phyloP scores from a whole-genome alignment of 1,140 invertebrate genomes.

The Listronotus oregonensis region DNA sequence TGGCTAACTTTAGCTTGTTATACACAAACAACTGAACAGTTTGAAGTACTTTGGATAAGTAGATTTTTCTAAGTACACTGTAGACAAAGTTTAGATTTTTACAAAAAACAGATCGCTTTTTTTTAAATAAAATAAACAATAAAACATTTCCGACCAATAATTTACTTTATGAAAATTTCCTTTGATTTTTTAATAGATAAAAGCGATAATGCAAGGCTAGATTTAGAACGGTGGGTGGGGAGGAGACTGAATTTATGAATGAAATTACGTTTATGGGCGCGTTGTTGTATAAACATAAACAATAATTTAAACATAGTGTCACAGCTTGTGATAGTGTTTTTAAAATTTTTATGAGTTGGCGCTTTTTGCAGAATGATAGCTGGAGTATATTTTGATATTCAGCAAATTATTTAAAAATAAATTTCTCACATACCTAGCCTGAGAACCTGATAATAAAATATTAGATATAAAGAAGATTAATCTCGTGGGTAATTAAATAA shows the following conservation, averaged over 20 bases:
- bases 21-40: neutral
- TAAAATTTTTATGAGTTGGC: neutral
- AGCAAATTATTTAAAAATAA: too few relatives aligned
- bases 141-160: too few relatives aligned
- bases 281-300: conserved; percentile 11
- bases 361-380: conserved; percentile 6
- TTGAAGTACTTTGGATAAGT: conserved; percentile 1
- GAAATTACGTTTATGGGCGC: conserved; percentile 11
- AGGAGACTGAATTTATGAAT: conserved; percentile 29
- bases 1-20: conserved; percentile 20
- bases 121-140: too few relatives aligned
- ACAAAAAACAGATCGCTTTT: too few relatives aligned
- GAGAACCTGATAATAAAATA: too few relatives aligned
- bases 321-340: too few relatives aligned
- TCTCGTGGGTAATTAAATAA: too few relatives aligned
- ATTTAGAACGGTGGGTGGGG: conserved; percentile 18
- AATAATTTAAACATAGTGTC: conserved; percentile 5
- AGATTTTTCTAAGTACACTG: neutral
- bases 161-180: too few relatives aligned
- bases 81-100: too few relatives aligned
- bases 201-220: neutral
- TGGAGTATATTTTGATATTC: neutral
- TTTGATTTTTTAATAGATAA: too few relatives aligned
- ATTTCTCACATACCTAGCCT: too few relatives aligned
- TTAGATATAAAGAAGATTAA: too few relatives aligned